phyloP scores from a whole-genome alignment of 2,113 vertebrate species.

The Leuciscus idus region DNA sequence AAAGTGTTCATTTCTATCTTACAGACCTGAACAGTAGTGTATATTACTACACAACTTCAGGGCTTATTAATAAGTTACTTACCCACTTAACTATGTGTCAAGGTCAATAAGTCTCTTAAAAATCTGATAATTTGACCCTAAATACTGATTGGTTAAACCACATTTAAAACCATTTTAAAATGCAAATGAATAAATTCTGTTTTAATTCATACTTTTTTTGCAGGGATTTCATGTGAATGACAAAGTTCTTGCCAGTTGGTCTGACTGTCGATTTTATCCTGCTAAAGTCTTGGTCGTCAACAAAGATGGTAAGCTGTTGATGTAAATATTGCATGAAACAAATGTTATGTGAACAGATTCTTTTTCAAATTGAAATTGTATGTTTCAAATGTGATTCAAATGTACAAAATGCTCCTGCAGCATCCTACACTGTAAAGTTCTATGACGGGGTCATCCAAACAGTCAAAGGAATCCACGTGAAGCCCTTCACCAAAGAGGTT shows the following conservation, averaged over 20 bases:
- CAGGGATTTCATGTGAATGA: slow-evolving; percentile 94
- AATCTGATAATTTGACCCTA: neutral
- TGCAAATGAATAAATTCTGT: neutral
- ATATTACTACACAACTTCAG: too few relatives aligned
- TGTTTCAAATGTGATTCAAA: neutral
- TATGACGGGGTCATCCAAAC: slow-evolving; percentile 97
- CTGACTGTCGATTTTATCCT: slow-evolving; percentile 97
- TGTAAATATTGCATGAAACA: neutral
- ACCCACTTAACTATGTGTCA: neutral
- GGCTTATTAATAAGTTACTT: neutral
- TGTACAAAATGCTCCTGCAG: slow-evolving; percentile 66
- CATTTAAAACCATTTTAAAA: neutral
- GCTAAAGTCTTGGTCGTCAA: slow-evolving; percentile 94
- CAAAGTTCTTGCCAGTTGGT: slow-evolving; percentile 96
- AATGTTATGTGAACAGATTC: neutral
- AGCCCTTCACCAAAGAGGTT: slow-evolving; percentile 89
- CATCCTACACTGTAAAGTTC: slow-evolving; percentile 97
- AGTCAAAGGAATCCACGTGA: slow-evolving; percentile 97
- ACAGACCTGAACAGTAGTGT: too few relatives aligned
- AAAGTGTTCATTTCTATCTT: neutral
- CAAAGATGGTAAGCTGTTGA: slow-evolving; percentile 87
- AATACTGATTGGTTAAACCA: neutral
- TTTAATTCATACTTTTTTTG: slow-evolving; percentile 63
- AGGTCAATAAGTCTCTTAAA: neutral
- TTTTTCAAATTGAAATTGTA: neutral